These are phyloP conservation scores for Spilarctia lutea DNA, from an alignment of 2,888 invertebrate species.

Conservation along the genomic window DNA sequence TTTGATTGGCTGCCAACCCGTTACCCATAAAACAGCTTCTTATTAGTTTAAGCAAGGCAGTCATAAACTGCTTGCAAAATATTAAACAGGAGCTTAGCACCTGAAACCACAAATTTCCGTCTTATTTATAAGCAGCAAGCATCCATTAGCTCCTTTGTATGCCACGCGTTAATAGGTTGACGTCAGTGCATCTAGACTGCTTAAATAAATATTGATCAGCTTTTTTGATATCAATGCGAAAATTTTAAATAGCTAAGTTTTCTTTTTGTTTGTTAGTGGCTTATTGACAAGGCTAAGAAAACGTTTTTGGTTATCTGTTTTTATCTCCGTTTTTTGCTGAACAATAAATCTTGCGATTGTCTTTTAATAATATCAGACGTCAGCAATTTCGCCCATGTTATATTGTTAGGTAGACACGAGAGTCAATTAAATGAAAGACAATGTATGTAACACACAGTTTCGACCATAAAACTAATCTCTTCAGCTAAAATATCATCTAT, in stretches of 20 bases:
- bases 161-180: conserved; percentile 48
- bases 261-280: not conserved
- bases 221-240: conserved; percentile 5
- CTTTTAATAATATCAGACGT: not conserved
- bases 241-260: conserved; percentile 32
- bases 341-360: not conserved
- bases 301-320: not conserved
- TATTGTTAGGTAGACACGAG: not conserved
- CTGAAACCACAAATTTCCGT: conserved; percentile 51
- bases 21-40: not conserved
- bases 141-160: conserved; percentile 30
- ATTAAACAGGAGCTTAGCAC: conserved; percentile 4
- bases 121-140: conserved; percentile 58
- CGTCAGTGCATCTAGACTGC: conserved; percentile 42
- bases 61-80: conserved; percentile 6
- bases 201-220: conserved; percentile 9
- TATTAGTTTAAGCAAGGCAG: not conserved
- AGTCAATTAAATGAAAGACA: not conserved
- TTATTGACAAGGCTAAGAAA: conserved; percentile 6
- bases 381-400: not conserved
- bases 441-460: not conserved
- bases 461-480: not conserved
- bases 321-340: conserved; percentile 1
- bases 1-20: not conserved
- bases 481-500: not conserved